Base-by-base conservation (phyloP, 2,797 vertebrate species). In the Bovichtus variegatus region DNA sequence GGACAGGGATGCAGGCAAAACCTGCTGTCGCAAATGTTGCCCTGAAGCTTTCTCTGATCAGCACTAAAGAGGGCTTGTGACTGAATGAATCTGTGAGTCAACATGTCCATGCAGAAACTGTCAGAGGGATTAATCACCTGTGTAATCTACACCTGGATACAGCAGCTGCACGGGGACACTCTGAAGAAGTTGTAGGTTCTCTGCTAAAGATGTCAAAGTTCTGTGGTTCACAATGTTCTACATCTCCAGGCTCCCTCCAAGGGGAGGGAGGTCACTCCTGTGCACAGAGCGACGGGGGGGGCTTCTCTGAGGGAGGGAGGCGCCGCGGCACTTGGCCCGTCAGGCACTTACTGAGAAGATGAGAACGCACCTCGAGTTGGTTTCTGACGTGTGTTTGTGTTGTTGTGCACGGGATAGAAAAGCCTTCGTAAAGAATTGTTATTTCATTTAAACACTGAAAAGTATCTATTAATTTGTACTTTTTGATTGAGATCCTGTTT, bases 191-290 rank as follows among this genome's bases (percentile, higher is more conserved):
- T 88, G 49, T 50, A 76, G 82, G 86, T 73, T 73, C 55, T 75
- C 27, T 2, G 51, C 51, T 15, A 34, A 60, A 62, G 60, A 86
- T 65, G 59, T 80, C 59, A 86, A 74, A 75, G 25, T 64, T 67
- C 41, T 70, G 63, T 78, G 85, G 78, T 76, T 88, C 82, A 82
- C 72, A 67, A 83, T 91, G 87, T 89, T 87, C 79, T 50, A n/a
- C 62, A 51, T 55, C 71, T 64, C 38, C 44, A 21, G 66, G 66
- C 64, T 68, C 57, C 5, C 64, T 63, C 70, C 61, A 6, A 64
- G 63, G 64, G 69, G 74, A 34, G 44, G n/a, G 44, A 83, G 90
- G 83, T 88, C 81, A 83, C 81, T 47, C 1, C 34, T 31, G 49
- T 53, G 67, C 6, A 78, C 87, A 86, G 73, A 68, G n/a, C 49